Evolutionary conservation across 2,797 vertebrate species (phyloP).

Genomic region (Echiichthys vipera): DNA sequence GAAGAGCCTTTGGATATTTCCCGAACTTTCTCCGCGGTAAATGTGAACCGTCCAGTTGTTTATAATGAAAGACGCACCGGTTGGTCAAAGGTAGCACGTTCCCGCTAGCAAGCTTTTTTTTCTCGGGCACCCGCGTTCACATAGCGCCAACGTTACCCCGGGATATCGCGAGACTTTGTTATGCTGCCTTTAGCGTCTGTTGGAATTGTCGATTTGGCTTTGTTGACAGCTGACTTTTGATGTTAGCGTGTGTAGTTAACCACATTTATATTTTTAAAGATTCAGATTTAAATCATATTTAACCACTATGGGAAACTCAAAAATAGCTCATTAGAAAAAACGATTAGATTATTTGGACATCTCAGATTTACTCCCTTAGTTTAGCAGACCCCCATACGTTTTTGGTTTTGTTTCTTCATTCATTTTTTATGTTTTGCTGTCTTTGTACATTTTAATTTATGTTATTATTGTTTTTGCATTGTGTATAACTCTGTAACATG

Average conservation of each 20-base stretch:
- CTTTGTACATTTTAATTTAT: no score
- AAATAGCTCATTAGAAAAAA: no score
- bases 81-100: constrained; percentile 53
- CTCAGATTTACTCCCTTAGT: no score
- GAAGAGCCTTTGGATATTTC: neutral
- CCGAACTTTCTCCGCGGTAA: constrained; percentile 25
- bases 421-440: no score
- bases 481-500: no score
- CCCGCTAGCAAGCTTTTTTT: constrained; percentile 63
- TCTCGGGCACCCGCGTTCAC: constrained; percentile 67
- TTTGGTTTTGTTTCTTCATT: no score
- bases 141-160: constrained; percentile 18
- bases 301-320: no score
- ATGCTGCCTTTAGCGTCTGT: neutral
- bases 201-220: neutral
- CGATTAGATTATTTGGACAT: no score
- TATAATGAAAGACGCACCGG: constrained; percentile 73
- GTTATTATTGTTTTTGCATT: no score
- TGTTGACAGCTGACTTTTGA: neutral
- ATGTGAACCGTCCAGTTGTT: constrained; percentile 46
- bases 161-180: constrained; percentile 72
- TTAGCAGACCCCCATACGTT: no score
- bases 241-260: neutral
- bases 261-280: no score
- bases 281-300: no score